Evolutionary conservation across 1,140 invertebrate species (phyloP).

Genomic region (Philopotamus ludificatus): DNA sequence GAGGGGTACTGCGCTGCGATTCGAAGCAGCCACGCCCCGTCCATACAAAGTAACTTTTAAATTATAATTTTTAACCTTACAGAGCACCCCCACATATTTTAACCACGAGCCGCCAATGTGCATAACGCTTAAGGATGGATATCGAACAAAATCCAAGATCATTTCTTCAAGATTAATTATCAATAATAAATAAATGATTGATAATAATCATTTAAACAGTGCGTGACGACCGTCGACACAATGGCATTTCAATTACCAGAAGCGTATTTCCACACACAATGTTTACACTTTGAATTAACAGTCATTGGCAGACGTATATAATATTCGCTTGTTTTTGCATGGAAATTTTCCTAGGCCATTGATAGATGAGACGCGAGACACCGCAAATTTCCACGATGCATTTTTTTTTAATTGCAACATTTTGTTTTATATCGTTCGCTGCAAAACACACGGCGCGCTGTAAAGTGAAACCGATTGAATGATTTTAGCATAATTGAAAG

Average conservation of each 20-base stretch:
- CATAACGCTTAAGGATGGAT: background rate
- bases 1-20: too few relatives aligned
- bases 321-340: too few relatives aligned
- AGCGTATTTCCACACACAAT: background rate
- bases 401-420: background rate
- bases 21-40: background rate
- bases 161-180: background rate
- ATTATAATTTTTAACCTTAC: background rate
- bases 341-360: too few relatives aligned
- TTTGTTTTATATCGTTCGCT: background rate
- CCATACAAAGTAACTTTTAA: background rate
- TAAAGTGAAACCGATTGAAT: background rate
- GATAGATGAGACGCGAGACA: background rate
- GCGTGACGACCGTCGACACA: background rate
- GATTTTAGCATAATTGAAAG: slow-evolving; percentile 5
- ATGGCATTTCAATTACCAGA: background rate
- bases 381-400: background rate
- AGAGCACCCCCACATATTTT: too few relatives aligned
- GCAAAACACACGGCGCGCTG: background rate
- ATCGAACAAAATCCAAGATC: too few relatives aligned
- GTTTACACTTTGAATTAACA: background rate
- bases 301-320: background rate
- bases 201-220: background rate
- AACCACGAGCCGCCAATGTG: background rate
- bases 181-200: background rate